Evolutionary conservation across 2,888 invertebrate species (phyloP).

Genomic region (Drosophila mulleri): DNA sequence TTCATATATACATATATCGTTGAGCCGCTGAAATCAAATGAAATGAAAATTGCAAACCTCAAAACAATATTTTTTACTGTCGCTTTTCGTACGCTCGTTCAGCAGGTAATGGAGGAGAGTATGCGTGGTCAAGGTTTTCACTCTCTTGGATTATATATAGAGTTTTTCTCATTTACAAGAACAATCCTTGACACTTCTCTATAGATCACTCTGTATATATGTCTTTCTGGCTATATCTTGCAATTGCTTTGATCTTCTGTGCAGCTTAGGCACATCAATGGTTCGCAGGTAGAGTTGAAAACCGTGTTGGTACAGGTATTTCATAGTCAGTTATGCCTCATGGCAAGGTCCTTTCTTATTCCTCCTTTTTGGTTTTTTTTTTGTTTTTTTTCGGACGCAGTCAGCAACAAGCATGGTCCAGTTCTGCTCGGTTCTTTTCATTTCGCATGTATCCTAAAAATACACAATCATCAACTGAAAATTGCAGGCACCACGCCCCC

Average conservation of each 20-base stretch:
- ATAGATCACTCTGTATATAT: neutral
- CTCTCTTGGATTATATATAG: neutral
- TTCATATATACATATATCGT: neutral
- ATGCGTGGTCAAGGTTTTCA: neutral
- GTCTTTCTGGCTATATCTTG: too few relatives aligned
- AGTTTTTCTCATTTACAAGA: too few relatives aligned
- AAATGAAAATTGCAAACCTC: slow-evolving; percentile 43
- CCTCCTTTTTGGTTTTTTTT: neutral
- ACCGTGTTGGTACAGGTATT: neutral
- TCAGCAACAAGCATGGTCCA: slow-evolving; percentile 3
- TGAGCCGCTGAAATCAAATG: slow-evolving; percentile 39
- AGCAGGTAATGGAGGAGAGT: neutral
- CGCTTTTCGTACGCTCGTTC: neutral
- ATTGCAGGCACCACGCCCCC: slow-evolving; percentile 22
- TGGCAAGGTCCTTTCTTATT: neutral
- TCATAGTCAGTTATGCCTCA: neutral
- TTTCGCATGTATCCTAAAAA: slow-evolving; percentile 22
- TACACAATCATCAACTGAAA: slow-evolving; percentile 38
- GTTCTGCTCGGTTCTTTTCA: slow-evolving; percentile 3
- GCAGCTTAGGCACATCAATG: too few relatives aligned
- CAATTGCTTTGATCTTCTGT: too few relatives aligned
- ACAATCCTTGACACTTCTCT: too few relatives aligned
- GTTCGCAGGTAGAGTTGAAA: too few relatives aligned
- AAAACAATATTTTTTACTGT: slow-evolving; percentile 46
- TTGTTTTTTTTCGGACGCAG: neutral